phyloP scores from a whole-genome alignment of 2,888 invertebrate species.

The Sphinx pinastri region DNA sequence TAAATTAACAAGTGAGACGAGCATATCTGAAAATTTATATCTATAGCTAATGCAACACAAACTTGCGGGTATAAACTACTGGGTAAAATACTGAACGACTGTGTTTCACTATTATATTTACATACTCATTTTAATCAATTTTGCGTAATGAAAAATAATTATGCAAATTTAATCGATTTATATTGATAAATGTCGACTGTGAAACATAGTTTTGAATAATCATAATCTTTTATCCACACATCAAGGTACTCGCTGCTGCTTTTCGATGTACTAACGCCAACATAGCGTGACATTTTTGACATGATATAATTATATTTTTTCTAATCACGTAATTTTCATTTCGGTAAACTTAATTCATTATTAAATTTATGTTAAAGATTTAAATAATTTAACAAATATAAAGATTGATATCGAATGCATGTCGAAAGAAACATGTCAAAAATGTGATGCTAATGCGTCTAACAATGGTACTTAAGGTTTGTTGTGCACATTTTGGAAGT shows the following conservation, averaged over 20 bases:
- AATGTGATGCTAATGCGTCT: constrained; percentile 15
- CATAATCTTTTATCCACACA: constrained; percentile 30
- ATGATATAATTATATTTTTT: no score
- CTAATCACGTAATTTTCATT: no score
- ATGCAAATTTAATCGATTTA: neutral
- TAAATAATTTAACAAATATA: no score
- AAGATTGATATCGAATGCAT: no score
- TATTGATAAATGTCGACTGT: neutral
- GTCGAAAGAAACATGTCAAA: neutral
- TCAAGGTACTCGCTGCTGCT: constrained; percentile 21
- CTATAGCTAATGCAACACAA: neutral
- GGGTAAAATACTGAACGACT: neutral
- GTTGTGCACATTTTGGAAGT: constrained; percentile 2
- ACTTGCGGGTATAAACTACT: neutral
- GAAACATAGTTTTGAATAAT: neutral
- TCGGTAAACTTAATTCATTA: no score
- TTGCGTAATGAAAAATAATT: neutral
- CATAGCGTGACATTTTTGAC: constrained; percentile 7
- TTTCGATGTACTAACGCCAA: constrained; percentile 14
- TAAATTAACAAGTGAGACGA: no score
- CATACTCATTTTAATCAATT: neutral
- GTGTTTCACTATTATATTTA: neutral
- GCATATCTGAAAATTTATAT: no score
- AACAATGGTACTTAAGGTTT: constrained; percentile 19
- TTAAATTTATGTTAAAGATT: no score